Conservation (phyloP, 2,888 invertebrate species). For the Eupeodes latifasciatus region DNA sequence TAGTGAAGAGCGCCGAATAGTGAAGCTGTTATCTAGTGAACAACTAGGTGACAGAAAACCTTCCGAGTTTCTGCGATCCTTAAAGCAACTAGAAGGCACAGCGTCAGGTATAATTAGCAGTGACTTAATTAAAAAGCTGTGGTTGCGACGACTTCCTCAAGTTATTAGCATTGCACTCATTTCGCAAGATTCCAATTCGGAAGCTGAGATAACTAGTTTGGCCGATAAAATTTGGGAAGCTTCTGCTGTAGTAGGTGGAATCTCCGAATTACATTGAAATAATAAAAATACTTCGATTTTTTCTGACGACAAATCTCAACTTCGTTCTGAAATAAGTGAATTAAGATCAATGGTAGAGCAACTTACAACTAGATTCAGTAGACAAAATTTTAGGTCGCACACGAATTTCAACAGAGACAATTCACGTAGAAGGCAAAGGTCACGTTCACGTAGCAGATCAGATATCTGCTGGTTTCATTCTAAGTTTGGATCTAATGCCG, state of each 20-base stretch:
- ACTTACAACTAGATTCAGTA: constrained; percentile 16
- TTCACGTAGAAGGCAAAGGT: constrained; percentile 2
- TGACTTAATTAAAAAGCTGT: constrained; percentile 30
- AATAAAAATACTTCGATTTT: not conserved
- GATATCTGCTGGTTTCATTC: constrained; percentile 35
- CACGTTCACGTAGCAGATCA: constrained; percentile 25
- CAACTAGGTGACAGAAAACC: constrained; percentile 42
- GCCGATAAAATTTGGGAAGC: not conserved
- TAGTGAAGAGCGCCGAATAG: constrained; percentile 40
- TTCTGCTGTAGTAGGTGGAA: constrained; percentile 3
- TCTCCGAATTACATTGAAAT: not conserved
- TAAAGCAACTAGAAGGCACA: constrained; percentile 14
- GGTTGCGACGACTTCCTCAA: constrained; percentile 17
- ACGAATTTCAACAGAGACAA: not conserved
- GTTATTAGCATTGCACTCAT: constrained; percentile 43
- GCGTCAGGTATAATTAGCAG: constrained; percentile 29
- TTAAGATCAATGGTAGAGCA: constrained; percentile 12
- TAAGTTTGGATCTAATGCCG: constrained; percentile 20
- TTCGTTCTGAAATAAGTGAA: constrained; percentile 11
- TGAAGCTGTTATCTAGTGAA: constrained; percentile 40
- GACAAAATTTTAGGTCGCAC: not conserved
- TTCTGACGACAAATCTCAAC: not conserved
- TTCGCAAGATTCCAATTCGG: constrained; percentile 11
- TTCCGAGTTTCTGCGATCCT: constrained; percentile 14
- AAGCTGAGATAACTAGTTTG: not conserved